A percentile compares a stretch with the other conserved stretches of the same genome.
phyloP scores from a whole-genome alignment of 2,113 vertebrate species.

The Paradoxurus hermaphroditus region DNA sequence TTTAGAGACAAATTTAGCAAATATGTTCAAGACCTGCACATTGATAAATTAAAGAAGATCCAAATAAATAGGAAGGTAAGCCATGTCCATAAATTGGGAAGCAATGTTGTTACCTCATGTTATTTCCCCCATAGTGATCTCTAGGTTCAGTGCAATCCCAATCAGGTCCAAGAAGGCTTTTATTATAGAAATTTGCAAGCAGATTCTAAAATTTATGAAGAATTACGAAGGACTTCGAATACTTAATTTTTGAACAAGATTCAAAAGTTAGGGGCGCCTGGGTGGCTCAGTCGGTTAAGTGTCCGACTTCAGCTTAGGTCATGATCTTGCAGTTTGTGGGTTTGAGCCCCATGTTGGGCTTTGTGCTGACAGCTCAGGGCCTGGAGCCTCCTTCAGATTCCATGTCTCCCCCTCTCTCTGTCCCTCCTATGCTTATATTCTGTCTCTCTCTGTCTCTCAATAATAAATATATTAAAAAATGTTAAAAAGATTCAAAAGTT shows the following conservation, averaged over 20 bases:
- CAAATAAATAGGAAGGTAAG: not conserved
- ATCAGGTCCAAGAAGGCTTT: not conserved
- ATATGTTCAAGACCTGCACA: not conserved
- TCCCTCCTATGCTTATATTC: too few relatives aligned
- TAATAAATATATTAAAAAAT: too few relatives aligned
- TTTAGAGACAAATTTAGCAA: not conserved
- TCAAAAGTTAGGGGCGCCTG: constrained; percentile 7
- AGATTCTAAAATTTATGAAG: not conserved
- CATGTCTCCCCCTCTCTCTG: too few relatives aligned
- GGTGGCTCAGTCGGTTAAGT: too few relatives aligned
- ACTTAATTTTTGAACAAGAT: not conserved
- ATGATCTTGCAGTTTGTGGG: too few relatives aligned
- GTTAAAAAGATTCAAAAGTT: not conserved
- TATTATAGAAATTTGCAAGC: not conserved
- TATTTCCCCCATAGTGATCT: too few relatives aligned
- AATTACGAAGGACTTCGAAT: not conserved
- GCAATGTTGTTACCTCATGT: not conserved
- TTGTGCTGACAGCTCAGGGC: too few relatives aligned
- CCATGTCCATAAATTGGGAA: not conserved
- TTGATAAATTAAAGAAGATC: not conserved
- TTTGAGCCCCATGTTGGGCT: too few relatives aligned
- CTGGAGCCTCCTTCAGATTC: too few relatives aligned
- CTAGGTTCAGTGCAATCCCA: not conserved
- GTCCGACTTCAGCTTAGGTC: too few relatives aligned
- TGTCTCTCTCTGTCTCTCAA: too few relatives aligned